These are phyloP conservation scores for Mythimna ferrago DNA, from an alignment of 2,888 invertebrate genomes.

Conservation along the genomic window DNA sequence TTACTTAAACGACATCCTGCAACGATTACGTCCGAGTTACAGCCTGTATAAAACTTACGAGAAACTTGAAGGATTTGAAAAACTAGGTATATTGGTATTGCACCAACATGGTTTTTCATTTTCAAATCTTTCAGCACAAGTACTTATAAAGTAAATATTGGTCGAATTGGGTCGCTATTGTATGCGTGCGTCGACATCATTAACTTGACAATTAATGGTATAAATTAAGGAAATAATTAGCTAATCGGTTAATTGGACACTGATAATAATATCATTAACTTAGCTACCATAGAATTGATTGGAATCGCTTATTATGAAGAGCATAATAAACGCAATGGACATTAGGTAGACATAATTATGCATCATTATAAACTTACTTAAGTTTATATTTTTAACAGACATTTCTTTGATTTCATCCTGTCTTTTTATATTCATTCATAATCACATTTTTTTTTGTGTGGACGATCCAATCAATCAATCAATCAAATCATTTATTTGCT, in stretches of 20 bases:
- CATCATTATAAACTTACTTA: not conserved
- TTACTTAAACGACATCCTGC: too few species aligned
- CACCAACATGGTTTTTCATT: too few species aligned
- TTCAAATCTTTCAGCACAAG: too few species aligned
- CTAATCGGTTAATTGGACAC: constrained; percentile 1
- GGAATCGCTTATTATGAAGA: not conserved
- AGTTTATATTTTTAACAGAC: not conserved
- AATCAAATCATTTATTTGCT: too few species aligned
- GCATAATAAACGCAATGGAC: not conserved
- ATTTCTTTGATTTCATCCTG: not conserved
- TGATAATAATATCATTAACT: not conserved
- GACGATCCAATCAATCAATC: not conserved
- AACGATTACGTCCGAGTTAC: too few species aligned
- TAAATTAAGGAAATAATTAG: constrained; percentile 11
- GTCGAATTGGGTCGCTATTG: not conserved
- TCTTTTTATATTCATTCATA: not conserved
- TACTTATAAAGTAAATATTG: too few species aligned
- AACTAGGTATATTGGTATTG: too few species aligned
- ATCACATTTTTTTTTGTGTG: not conserved
- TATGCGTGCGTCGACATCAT: not conserved
- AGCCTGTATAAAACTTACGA: too few species aligned
- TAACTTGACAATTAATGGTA: not conserved
- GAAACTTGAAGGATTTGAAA: too few species aligned
- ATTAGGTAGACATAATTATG: not conserved
- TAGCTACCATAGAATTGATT: constrained; percentile 1